phyloP scores from a whole-genome alignment of 2,888 invertebrate species.

The Drosophila dives region DNA sequence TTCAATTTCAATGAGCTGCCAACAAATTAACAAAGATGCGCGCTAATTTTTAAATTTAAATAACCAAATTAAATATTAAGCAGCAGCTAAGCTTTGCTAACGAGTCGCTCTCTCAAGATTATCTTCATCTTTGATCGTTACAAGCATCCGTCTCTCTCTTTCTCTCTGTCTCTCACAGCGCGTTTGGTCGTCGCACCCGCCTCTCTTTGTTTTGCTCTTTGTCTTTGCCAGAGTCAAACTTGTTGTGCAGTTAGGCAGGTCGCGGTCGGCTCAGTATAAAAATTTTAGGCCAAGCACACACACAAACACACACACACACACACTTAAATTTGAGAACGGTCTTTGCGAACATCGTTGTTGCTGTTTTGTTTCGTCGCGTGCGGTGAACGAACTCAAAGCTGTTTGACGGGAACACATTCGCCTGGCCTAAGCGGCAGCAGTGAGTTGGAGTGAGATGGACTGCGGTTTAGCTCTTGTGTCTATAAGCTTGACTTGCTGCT shows the following conservation, averaged over 20 bases:
- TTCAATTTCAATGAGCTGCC: conserved; percentile 35
- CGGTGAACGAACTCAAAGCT: conserved; percentile 85
- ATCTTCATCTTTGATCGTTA: conserved; percentile 54
- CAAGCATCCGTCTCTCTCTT: conserved; percentile 14
- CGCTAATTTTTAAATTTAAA: conserved; percentile 53
- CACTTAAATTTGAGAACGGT: conserved; percentile 13
- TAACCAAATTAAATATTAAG: background rate
- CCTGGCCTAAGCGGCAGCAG: conserved; percentile 13
- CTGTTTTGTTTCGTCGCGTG: conserved; percentile 42
- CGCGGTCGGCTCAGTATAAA: conserved; percentile 51
- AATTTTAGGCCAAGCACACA: conserved; percentile 72
- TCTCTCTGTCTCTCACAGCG: background rate
- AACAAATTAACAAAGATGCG: conserved; percentile 43
- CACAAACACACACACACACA: conserved; percentile 12
- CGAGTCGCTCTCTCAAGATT: conserved; percentile 48
- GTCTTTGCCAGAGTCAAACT: conserved; percentile 37
- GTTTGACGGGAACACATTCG: conserved; percentile 82
- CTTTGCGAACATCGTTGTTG: conserved; percentile 19
- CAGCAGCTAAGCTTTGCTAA: conserved; percentile 36
- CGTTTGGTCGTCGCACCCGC: background rate
- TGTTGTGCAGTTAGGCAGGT: conserved; percentile 77
- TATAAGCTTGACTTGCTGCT: conserved; percentile 74
- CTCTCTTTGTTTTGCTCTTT: background rate
- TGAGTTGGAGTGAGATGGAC: conserved; percentile 18
- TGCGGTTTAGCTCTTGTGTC: conserved; percentile 27